Base-by-base conservation (phyloP, 2,797 vertebrate species). In the Meriones psammophilus region DNA sequence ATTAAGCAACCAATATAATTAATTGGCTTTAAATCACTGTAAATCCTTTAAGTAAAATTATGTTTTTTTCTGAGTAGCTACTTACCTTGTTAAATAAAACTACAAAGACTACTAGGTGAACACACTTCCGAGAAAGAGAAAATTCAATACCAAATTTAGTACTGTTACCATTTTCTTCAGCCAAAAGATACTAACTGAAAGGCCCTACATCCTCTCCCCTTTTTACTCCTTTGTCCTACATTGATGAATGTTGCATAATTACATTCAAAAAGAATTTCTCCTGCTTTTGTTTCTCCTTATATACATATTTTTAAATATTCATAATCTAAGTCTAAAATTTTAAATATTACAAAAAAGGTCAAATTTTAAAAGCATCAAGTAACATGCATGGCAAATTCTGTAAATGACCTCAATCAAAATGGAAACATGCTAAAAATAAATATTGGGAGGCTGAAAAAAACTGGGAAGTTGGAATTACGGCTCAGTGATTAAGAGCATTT, bases 11-110 rank as follows among this genome's bases (percentile, higher is more conserved):
- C 84, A 86, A 91, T 56, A 91, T 80, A 91, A 92, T n/a, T n/a
- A n/a, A n/a, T 90, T 68, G n/a, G 78, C 56, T 93, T 83, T 84
- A 84, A 94, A 85, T 88, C 71, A 84, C 58, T 62, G 22, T 84
- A 79, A 91, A 33, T 56, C 33, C 56, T 66, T 74, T 54, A 79
- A 94, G 76, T 93, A 89, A 93, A 93, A 78, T 62, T 58, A 77
- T 85, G 50, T 89, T 56, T 42, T n/a, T n/a, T 30, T 50, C 73
- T 79, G 24, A 92, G 91, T 24, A 84, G 13, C 58, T 94, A 33
- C 14, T 64, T 22, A n/a, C 20, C 17, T 88, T 91, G 13, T 80
- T 76, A 89, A 85, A 88, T 17, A 92, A 76, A 89, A 95, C 17
- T n/a, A 42, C 9, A 91, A 79, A 36, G 84, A 8, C n/a, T 39